These are phyloP conservation scores for Bradynema listronoti DNA, from an alignment of 1,140 invertebrate genomes.

Conservation along the genomic window DNA sequence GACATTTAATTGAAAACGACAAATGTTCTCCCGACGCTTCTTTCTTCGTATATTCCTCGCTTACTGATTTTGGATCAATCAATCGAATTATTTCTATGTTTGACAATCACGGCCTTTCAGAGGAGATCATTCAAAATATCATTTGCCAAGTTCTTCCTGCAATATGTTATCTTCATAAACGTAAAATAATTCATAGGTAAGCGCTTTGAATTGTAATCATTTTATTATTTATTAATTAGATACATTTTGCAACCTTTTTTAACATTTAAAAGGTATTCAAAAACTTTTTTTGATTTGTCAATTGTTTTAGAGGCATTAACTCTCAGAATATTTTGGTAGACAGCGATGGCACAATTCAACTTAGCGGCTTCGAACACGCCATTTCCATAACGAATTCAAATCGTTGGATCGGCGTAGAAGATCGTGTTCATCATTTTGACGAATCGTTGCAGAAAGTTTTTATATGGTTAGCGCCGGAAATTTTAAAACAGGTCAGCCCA, in stretches of 20 bases:
- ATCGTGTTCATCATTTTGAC: conserved; percentile 70
- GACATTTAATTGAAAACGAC: too few species aligned
- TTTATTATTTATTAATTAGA: too few species aligned
- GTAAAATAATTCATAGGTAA: conserved; percentile 26
- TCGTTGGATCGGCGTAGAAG: conserved; percentile 56
- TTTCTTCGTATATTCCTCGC: background rate
- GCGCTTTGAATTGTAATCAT: background rate
- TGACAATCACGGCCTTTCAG: conserved; percentile 62
- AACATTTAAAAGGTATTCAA: too few species aligned
- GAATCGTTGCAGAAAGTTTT: conserved; percentile 66
- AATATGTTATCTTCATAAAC: conserved; percentile 68
- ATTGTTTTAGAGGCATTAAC: conserved; percentile 67
- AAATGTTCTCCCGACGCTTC: too few species aligned
- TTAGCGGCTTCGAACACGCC: conserved; percentile 73
- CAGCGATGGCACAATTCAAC: conserved; percentile 65
- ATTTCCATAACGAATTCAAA: conserved; percentile 65
- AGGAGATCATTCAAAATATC: conserved; percentile 72
- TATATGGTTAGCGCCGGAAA: conserved; percentile 80
- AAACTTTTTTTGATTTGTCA: conserved; percentile 63
- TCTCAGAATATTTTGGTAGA: conserved; percentile 76
- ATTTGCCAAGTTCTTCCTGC: conserved; percentile 71
- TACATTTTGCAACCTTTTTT: too few species aligned
- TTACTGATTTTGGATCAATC: conserved; percentile 13
- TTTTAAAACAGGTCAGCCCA: conserved; percentile 75
- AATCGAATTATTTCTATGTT: conserved; percentile 3